Base-by-base conservation (phyloP, 2,797 vertebrate genomes). In the Limosa lapponica region DNA sequence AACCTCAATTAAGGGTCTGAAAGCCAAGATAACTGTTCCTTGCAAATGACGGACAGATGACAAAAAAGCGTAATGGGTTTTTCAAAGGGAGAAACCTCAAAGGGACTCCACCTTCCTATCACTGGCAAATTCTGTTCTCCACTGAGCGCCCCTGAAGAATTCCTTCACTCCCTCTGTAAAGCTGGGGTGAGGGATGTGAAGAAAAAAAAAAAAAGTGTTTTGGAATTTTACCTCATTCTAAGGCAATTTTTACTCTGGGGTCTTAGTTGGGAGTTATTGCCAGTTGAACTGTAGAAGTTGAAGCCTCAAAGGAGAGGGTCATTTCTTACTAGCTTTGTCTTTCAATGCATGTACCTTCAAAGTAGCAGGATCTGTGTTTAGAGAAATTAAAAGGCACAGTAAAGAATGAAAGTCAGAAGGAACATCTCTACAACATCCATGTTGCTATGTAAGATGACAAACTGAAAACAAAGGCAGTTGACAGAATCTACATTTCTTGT, bases 301-400 rank as follows among this genome's bases (percentile, higher is more conserved):
- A 82, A 87, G 64, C 59, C 55, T 89, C 67, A 82, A 2, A 93
- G 89, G 78, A 91, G n/a, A 90, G 27, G 46, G 69, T 54, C 37
- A 61, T 46, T 74, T 92, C 70, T 84, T 92, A 70, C 58, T 28
- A 73, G 57, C 70, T 90, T 92, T 93, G 82, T 71, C 90, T 89
- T 95, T 83, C 61, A 52, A 4, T 16, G n/a, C 65, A 70, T 71
- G 59, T 41, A 71, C 49, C 72, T 78, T 83, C 13, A 0, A 88
- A 94, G 57, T 8, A 88, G 61, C 61, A 94, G 77, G 90, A 84
- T 90, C 5, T 32, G 17, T 65, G 15, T 15, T 30, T 4, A 93
- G 30, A 84, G 91, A 92, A 30, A 67, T 24, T n/a, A 80, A 75
- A 72, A 70, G 25, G 34, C 32, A 80, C 7, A 48, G 20, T n/a